Evolutionary conservation across 2,113 vertebrate species (phyloP).

Genomic region (Bombycilla garrulus): DNA sequence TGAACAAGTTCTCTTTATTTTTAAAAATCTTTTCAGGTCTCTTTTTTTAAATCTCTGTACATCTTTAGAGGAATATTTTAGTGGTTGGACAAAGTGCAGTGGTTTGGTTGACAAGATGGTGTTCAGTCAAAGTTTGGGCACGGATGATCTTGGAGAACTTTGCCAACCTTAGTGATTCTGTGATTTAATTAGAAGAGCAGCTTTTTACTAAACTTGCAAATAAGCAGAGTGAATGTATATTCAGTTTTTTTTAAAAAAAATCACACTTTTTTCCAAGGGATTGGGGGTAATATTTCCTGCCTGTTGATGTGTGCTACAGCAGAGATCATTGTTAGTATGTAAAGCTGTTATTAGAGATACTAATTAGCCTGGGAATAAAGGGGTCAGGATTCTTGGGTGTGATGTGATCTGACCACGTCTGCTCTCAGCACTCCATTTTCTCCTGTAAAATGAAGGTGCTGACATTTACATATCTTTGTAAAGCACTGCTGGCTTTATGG

Average conservation of each 20-base stretch:
- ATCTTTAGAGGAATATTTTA: not conserved
- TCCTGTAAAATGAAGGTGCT: conserved; percentile 31
- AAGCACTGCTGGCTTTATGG: not conserved
- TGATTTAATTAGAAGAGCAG: not conserved
- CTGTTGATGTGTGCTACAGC: not conserved
- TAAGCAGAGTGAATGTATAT: not conserved
- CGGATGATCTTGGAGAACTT: not conserved
- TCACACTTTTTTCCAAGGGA: not conserved
- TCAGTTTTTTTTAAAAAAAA: not conserved
- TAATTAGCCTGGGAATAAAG: not conserved
- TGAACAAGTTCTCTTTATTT: not conserved
- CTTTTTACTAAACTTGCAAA: not conserved
- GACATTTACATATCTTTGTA: not conserved
- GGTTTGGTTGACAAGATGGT: not conserved
- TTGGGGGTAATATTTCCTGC: not conserved
- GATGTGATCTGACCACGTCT: not conserved
- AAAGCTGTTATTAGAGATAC: not conserved
- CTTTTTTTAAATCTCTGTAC: not conserved
- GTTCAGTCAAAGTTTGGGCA: not conserved
- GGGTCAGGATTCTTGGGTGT: not conserved
- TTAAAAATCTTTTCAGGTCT: not conserved
- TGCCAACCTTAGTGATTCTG: not conserved
- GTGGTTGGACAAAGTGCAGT: not conserved
- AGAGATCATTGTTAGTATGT: not conserved
- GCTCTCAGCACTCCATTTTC: not conserved